Base-by-base conservation (phyloP, 2,888 invertebrate genomes). In the Caenorhabditis auriculariae region DNA sequence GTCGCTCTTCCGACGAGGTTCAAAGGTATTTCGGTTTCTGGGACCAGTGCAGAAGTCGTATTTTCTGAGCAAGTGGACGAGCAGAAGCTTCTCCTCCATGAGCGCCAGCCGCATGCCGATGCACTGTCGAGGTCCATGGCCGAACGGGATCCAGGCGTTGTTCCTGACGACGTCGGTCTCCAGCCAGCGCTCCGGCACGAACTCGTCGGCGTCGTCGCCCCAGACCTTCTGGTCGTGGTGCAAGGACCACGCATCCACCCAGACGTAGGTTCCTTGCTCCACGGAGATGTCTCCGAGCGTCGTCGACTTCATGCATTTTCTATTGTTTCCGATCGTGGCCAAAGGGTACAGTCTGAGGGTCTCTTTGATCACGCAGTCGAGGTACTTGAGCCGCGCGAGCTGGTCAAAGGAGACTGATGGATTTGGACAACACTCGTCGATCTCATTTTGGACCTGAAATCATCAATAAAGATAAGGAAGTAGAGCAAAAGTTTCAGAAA, bases 61-160 rank as follows among this genome's bases (percentile, higher is more conserved):
- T 24, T 65, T 60, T 4, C 62, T 53, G 12, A 78, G 59, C n/a
- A 78, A 38, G 37, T 61, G 61, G 2, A 62, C 60, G 9, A 78
- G 52, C 1, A 71, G 58, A 39, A 69, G 21, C 39, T 78, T 78
- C 39, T 68, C 66, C 48, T 78, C 78, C 57, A 78, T 46, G 41
- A 61, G 65, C 2, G 76, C 77, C 42, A 77, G 43, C 37, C 75
- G 55, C 70, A 75, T 69, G 56, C 77, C 77, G 27, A 78, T 66
- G 48, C 78, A 78, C 21, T 60, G 58, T 42, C 77, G 46, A 0
- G 77, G 77, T 1, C 77, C 77, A 1, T 60, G 69, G 17, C 77
- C 77, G 48, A 73, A 76, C 3, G 69, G 58, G 6, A 66, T 26
- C 61, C 58, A 62, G 3, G 62, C n/a, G n/a, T n/a, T n/a, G n/a